Conservation (phyloP, 2,797 vertebrate species). For the Melanitta fusca region DNA sequence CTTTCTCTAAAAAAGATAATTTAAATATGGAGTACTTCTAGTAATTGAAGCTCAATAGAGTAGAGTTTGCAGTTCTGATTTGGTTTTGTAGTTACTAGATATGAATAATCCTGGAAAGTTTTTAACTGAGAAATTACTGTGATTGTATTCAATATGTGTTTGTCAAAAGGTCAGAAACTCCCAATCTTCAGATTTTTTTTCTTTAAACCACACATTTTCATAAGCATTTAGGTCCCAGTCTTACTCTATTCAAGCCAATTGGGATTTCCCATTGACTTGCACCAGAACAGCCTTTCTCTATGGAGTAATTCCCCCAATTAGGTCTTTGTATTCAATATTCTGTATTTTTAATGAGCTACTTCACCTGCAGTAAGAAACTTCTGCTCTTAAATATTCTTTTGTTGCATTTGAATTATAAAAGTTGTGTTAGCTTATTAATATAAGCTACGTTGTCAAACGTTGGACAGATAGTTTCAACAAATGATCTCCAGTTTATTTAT, state of each 20-base stretch:
- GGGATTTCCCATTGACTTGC: slow-evolving; percentile 25
- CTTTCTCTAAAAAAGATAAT: neutral
- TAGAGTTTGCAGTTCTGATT: neutral
- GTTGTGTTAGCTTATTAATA: neutral
- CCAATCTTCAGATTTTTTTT: neutral
- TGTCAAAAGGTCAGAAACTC: slow-evolving; percentile 22
- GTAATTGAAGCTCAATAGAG: slow-evolving; percentile 3
- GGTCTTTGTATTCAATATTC: neutral
- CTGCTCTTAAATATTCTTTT: neutral
- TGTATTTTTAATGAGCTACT: neutral
- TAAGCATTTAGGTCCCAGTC: neutral
- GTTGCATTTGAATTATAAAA: neutral
- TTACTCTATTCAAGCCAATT: neutral
- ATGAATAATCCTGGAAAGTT: slow-evolving; percentile 49
- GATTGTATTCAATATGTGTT: neutral
- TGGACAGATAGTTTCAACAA: neutral
- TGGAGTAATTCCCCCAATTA: slow-evolving; percentile 35
- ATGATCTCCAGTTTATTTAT: no score
- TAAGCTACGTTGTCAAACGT: neutral
- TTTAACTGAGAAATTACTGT: neutral
- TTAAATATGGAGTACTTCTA: neutral
- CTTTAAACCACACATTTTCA: neutral
- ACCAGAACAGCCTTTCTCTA: neutral
- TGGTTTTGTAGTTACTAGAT: slow-evolving; percentile 2
- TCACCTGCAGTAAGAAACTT: neutral